Percentiles rank a stretch among this genome's conserved stretches.
These are phyloP conservation scores for Malurus cyaneus DNA, from an alignment of 2,113 vertebrate species.

Conservation along the genomic window DNA sequence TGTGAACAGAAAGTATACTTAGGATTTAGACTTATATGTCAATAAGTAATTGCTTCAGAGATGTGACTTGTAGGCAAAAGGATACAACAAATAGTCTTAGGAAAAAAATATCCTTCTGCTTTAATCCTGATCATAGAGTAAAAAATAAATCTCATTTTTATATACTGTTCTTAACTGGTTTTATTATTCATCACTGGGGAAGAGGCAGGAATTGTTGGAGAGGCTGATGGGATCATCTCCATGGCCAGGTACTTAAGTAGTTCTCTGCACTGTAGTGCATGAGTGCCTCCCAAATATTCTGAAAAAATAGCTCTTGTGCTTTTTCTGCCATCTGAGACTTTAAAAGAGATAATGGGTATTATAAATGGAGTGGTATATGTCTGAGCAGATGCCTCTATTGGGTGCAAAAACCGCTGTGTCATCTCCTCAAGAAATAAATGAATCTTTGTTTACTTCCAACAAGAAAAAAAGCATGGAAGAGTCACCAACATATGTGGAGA, in stretches of 20 bases:
- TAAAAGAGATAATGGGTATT: not conserved
- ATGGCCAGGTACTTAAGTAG: not conserved
- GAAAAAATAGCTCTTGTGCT: not conserved
- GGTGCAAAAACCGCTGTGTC: not conserved
- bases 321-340: not conserved
- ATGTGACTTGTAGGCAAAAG: not conserved
- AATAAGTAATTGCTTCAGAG: not conserved
- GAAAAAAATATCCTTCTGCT: not conserved
- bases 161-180: not conserved
- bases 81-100: not conserved
- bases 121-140: not conserved
- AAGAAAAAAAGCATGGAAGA: not conserved
- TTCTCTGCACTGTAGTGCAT: not conserved
- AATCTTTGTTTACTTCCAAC: not conserved
- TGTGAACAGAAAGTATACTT: not conserved
- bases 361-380: not conserved
- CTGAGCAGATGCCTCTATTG: not conserved
- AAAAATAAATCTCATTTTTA: slow-evolving; percentile 2
- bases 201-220: not conserved
- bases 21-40: not conserved
- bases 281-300: not conserved
- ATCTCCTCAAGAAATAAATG: not conserved
- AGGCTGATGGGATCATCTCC: not conserved
- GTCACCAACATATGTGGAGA: not conserved
- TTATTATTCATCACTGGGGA: not conserved